Conservation (phyloP, 2,113 vertebrate genomes). For the Pandion haliaetus region DNA sequence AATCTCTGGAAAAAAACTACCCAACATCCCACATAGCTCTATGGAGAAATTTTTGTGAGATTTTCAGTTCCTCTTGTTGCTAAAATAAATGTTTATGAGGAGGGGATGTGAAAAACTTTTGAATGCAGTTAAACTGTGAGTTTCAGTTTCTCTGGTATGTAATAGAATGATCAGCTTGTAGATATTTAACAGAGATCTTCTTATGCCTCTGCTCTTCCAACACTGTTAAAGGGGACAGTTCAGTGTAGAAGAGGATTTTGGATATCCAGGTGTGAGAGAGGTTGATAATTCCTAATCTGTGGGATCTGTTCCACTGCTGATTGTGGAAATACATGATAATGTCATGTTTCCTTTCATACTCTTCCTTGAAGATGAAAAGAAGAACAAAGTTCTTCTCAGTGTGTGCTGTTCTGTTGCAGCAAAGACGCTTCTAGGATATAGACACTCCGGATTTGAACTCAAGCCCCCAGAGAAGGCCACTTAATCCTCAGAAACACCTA, state of each 20-base stretch:
- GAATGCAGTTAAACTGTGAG: not conserved
- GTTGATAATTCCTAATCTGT: not conserved
- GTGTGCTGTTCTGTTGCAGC: not conserved
- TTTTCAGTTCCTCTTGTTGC: not conserved
- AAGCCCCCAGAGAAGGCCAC: not conserved
- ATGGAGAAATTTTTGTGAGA: not conserved
- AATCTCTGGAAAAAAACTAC: not conserved
- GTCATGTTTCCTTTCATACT: not conserved
- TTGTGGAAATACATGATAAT: not conserved
- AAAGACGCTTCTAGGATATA: not conserved
- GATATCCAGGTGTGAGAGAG: not conserved
- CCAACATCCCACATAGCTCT: not conserved
- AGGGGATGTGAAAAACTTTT: not conserved
- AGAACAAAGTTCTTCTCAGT: not conserved
- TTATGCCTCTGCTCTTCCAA: not conserved
- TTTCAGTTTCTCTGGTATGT: not conserved
- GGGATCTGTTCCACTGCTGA: not conserved
- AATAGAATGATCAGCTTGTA: not conserved
- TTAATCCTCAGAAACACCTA: conserved; percentile 35
- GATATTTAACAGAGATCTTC: not conserved
- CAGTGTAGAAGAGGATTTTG: not conserved
- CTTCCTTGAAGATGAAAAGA: not conserved
- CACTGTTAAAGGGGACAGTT: not conserved
- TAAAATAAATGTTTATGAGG: not conserved
- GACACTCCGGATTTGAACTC: not conserved